Base-by-base conservation (phyloP, 1,140 invertebrate species). In the Thaumetopoea pityocampa region DNA sequence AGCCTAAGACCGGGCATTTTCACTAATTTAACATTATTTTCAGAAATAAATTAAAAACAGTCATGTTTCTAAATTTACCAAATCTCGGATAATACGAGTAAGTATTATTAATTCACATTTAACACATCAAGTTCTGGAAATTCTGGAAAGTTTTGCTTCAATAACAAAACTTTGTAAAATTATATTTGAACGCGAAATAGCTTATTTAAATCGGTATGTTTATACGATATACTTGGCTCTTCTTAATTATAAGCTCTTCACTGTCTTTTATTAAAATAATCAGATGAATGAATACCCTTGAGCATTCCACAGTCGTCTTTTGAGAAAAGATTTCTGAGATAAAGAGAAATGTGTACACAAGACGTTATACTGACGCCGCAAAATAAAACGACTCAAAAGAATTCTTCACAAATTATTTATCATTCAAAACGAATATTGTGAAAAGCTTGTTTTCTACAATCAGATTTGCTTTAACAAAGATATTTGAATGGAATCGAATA, bases 241-340 rank as follows among this genome's bases (percentile, higher is more conserved):
- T 12, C 32, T 34, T 46, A 56, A 59, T 59, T 49, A 59, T 76
- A 76, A 77, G 64, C 60, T 51, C 40, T 34, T 43, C 48, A 33
- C 45, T 65, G 60, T 63, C 58, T 67, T 65, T 53, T 65, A 35
- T 61, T 29, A 79, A 71, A 59, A 77, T 69, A 77, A 77, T 74
- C 65, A 66, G 61, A 70, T 72, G 64, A 79, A 77, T 65, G 63
- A 72, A 79, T 67, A 53, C 65, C 63, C 65, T 71, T 62, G 57
- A 74, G 63, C 63, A 68, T 67, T 67, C 61, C 58, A 64, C 56
- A 41, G 40, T 65, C 55, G 60, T 49, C 62, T 61, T 80, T 73
- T 78, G 65, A 73, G 61, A 62, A 61, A 54, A 71, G 57, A 74
- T 73, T 71, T 67, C 44, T 50, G 23, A 69, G 68, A 76, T 72